Evolutionary conservation across 2,797 vertebrate genomes (phyloP), one percentile per base, ranked within the genome.

Genomic region (Ispidina picta): DNA sequence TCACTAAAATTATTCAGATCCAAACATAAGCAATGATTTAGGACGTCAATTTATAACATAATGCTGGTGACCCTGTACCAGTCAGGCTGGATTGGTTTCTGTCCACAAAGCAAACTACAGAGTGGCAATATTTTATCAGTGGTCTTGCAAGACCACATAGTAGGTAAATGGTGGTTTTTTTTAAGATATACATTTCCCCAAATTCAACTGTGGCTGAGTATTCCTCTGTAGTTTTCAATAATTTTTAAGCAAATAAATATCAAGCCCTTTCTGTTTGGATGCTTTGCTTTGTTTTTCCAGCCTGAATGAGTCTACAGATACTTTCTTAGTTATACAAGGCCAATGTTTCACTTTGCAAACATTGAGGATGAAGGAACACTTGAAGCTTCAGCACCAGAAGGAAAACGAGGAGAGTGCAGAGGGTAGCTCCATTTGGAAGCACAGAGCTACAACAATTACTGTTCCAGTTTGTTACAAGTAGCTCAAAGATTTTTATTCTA

Each of bases 371-470:
- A 97, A 94, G 95, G 93, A 95, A 97, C 94, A 97, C 96, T 96
- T 91, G 96, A 98, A 97, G 98, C 97, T 97, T 97, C 98, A 99
- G 99, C 99, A 99, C 99, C 99, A 98, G 97, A 97, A 97, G 96
- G 97, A 96, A 95, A 89, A 96, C 97, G 95, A 96, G 95, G 92
- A 97, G 95, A 96, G 95, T 91, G 92, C 92, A 96, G 92, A 93
- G 71, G 77, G 94, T 95, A 96, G 98, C 97, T 97, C 95, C 95
- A 90, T 96, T 90, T 33, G 87, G 98, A 98, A 98, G 98, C 97
- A 97, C 89, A 98, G 92, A 96, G 94, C 96, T 96, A 66, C 92
- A 93, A 96, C 83, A 77, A 92, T 95, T 86, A 93, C 23, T 63
- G 72, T 96, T 95, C 95, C 89, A 83, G 95, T 96, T 97, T 97